Base-by-base conservation (phyloP, 2,113 vertebrate genomes). In the Pavo muticus region DNA sequence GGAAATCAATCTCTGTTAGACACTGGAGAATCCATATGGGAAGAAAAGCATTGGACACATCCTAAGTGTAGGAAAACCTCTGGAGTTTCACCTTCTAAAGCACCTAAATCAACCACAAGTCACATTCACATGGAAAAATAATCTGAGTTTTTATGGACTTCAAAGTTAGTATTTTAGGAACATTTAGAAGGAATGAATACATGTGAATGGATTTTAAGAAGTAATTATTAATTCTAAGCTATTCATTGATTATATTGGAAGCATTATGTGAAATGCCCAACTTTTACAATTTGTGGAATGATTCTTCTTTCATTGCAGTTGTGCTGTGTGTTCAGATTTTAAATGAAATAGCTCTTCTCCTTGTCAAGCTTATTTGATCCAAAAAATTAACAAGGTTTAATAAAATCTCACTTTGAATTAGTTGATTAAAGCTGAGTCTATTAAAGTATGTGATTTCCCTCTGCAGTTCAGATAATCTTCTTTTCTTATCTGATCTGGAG, bases 361-460 rank as follows among this genome's bases (percentile, higher is more conserved):
- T 87, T 87, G 14, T 85, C 87, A 77, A 76, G 56, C 27, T 68
- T 89, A 85, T 65, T 90, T 92, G 44, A 93, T 80, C 40, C 91
- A 8, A 65, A 84, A 88, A 93, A 83, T 4, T 57, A 78, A 17
- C 57, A 93, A 81, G 20, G 4, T 85, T 92, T 91, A 91, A 80
- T 94, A 71, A 91, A 93, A 85, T 64, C 40, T 59, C 65, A 72
- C 47, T 94, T 88, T 83, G 61, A 91, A 90, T 95, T 91, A 77
- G 30, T 70, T 88, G 40, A 90, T 93, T 94, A 87, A 94, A 93
- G 65, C 42, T 10, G 17, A 79, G 39, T 79, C 39, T 91, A 52
- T 85, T 95, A 92, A 95, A 93, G 93, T 70, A 82, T 9, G 29
- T 92, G 71, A 67, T 87, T 96, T 95, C 47, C 65, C 67, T 93